Base-by-base conservation (phyloP, 2,888 invertebrate species). In the Drepana falcataria region DNA sequence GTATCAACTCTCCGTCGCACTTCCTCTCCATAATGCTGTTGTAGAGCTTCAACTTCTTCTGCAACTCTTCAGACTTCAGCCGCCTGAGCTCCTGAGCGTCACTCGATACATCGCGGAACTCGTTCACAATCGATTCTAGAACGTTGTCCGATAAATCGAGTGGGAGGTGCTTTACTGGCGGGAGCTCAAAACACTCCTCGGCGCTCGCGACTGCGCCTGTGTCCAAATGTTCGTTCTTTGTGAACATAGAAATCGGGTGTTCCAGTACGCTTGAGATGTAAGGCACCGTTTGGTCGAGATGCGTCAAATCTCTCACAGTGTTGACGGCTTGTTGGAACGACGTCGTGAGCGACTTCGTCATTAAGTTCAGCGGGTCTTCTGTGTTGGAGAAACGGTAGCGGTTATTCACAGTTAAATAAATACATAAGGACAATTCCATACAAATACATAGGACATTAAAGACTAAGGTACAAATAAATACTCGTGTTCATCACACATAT, bases 131-230 rank as follows among this genome's bases (percentile, higher is more conserved):
- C 3, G 89, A 90, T 64, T 89, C 83, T 1, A 91, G 63, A 4
- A 91, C 85, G 56, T 86, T 81, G 6, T 74, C 78, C 0, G 89
- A 80, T 21, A 92, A 79, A 65, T 92, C 91, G 2, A 75, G 65
- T 0, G 92, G 87, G 0, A 93, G 74, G 3, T 86, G 81, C 64
- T 92, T 91, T 6, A 94, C 87, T 0, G 94, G 93, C 2, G 95
- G 94, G 51, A 94, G 76, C 80, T 95, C 96, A 70, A 94, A 92
- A 60, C 96, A 96, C 78, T 96, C 96, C 71, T 96, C 95, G 0
- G 95, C 95, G 68, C 92, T 93, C 7, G 76, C 67, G 40, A 77
- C 92, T 0, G 86, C 70, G 21, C 78, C 83, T 7, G 75, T 77
- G 63, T 79, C 91, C 61, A 73, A 65, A 37, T 66, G 59, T 55